Conservation (phyloP, 1,140 invertebrate genomes). For the Drosophila micromelanica region DNA sequence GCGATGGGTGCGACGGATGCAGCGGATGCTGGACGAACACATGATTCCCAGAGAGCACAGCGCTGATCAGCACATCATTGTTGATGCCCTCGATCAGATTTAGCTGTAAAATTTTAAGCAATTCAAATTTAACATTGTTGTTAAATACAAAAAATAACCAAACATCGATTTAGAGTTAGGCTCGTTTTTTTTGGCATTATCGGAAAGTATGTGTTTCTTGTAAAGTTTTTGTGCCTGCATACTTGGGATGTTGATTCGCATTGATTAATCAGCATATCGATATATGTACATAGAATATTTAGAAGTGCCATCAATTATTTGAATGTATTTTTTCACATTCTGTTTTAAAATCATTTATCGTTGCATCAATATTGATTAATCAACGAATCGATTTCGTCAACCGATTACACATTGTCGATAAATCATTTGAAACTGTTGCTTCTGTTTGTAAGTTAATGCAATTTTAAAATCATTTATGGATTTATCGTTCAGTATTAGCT, state of each 20-base stretch:
- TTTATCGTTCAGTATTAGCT: slow-evolving; percentile 5
- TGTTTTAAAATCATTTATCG: no score
- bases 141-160: no score
- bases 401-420: no score
- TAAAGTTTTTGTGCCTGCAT: not conserved
- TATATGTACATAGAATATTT: not conserved
- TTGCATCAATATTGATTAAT: no score
- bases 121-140: no score
- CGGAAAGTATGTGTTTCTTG: no score
- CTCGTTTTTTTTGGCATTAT: no score
- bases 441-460: not conserved
- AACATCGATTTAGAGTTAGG: not conserved
- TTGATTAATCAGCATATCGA: not conserved
- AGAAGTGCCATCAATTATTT: no score
- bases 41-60: slow-evolving; percentile 92
- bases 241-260: not conserved
- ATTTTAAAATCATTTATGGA: not conserved
- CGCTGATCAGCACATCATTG: slow-evolving; percentile 95
- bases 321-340: no score
- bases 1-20: slow-evolving; percentile 94
- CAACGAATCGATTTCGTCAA: no score
- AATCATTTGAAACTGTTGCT: not conserved
- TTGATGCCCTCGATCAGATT: slow-evolving; percentile 95
- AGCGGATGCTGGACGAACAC: slow-evolving; percentile 96
- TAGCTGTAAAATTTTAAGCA: slow-evolving; percentile 86